Evolutionary conservation across 2,888 invertebrate genomes (phyloP).

Genomic region (Cryptocephalus moraei): DNA sequence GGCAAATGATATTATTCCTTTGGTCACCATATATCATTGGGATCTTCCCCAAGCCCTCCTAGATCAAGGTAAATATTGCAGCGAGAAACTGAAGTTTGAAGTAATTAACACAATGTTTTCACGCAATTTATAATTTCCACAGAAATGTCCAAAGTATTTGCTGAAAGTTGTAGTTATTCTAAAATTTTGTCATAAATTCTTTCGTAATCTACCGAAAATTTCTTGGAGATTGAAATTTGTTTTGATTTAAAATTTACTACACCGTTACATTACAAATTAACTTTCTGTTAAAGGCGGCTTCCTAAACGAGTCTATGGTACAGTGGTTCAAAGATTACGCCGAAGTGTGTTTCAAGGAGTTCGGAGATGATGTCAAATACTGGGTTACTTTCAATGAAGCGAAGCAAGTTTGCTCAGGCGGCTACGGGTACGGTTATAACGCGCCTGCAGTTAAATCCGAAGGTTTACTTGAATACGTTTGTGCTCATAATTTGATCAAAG

Average conservation of each 20-base stretch:
- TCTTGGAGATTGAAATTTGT: too few species aligned
- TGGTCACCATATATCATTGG: conserved; percentile 2
- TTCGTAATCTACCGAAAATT: too few species aligned
- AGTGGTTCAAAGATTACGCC: conserved; percentile 1
- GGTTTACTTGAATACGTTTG: conserved; percentile 1
- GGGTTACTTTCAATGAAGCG: conserved; percentile 2
- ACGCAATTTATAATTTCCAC: too few species aligned
- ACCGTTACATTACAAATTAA: too few species aligned
- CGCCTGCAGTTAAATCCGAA: background rate
- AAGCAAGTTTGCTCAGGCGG: background rate
- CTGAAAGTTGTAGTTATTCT: too few species aligned
- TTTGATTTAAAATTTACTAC: too few species aligned
- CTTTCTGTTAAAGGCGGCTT: background rate
- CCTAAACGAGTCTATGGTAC: conserved; percentile 1
- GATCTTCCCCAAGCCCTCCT: background rate
- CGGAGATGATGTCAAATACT: conserved; percentile 1
- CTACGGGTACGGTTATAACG: background rate
- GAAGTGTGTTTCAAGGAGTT: conserved; percentile 1
- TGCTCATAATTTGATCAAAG: conserved; percentile 3
- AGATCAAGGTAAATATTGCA: too few species aligned
- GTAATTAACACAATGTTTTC: too few species aligned
- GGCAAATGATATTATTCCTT: conserved; percentile 1
- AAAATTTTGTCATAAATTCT: too few species aligned
- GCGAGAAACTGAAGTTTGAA: too few species aligned
- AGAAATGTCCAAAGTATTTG: too few species aligned